Base-by-base conservation (phyloP, 2,888 invertebrate species). In the Cantharis rufa region DNA sequence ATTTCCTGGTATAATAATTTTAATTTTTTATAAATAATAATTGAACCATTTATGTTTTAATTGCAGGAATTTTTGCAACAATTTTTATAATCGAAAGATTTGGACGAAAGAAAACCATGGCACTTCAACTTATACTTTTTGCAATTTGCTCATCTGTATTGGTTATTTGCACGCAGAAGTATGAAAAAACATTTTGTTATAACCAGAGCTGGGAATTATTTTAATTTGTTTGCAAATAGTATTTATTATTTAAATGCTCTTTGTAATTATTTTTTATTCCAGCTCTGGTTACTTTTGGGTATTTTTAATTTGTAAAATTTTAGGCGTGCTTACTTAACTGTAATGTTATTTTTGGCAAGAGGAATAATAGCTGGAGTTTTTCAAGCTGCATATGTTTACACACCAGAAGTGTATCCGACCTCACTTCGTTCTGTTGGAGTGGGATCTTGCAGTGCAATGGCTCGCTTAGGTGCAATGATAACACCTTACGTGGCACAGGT, bases 401-500 rank as follows among this genome's bases (percentile, higher is more conserved):
- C 98, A 7, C 97, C 98, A 9, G 98, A 98, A 92, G 95, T 97
- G 3, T 98, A 97, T 86, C 97, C 98, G 0, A 96, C 96, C 0
- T 94, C 96, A 16, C 88, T 97, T 69, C 89, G 97, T 74, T 94
- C 97, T 1, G 93, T 97, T 5, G 98, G 98, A 0, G 94, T 98
- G n/a, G 97, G 97, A 7, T 94, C 95, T 0, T 96, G 97, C 86
- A 96, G 96, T 82, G 95, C 95, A 0, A 94, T 97, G 90, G 97
- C 97, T 0, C 89, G 98, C 64, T 90, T 98, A 10, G 98, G 98
- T 10, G 97, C 97, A 18, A 97, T 98, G 95, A 89, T 96, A 15
- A 98, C 98, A 0, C 98, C 98, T 0, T 97, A 97, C 84, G 93
- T 98, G 2, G 97, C 98, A 4, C 97, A 98, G 92, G 96, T 96